A percentile compares a stretch with the other conserved stretches of the same genome.
Conservation (phyloP, 2,113 vertebrate species). For the Corythoichthys haematopterus region DNA sequence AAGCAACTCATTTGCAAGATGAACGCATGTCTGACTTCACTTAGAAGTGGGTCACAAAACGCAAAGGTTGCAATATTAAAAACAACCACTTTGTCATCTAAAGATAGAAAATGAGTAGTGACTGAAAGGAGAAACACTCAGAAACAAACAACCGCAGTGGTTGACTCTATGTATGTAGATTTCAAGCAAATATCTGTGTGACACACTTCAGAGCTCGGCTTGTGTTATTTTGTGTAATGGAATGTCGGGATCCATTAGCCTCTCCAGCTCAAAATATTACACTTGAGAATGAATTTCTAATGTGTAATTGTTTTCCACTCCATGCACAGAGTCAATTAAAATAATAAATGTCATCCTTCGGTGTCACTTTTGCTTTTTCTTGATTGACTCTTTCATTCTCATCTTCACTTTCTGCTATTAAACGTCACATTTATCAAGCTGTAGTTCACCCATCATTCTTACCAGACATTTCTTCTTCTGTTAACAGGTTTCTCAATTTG, state of each 20-base stretch:
- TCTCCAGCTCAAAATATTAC: conserved; percentile 51
- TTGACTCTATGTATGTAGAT: conserved; percentile 32
- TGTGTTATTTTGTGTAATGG: conserved; percentile 62
- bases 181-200: conserved; percentile 21
- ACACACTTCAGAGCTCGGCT: conserved; percentile 50
- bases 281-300: conserved; percentile 62
- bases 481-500: conserved; percentile 48
- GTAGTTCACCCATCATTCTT: conserved; percentile 42
- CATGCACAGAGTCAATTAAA: conserved; percentile 58
- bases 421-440: conserved; percentile 55
- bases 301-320: conserved; percentile 63
- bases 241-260: conserved; percentile 59
- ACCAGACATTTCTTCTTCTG: conserved; percentile 49
- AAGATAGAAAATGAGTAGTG: conserved; percentile 2
- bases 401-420: conserved; percentile 28
- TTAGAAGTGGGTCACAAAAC: conserved; percentile 39
- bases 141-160: neutral
- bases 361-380: conserved; percentile 54
- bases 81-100: conserved; percentile 19
- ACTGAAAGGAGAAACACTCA: neutral
- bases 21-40: conserved; percentile 34
- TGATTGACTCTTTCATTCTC: conserved; percentile 48
- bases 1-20: conserved; percentile 43
- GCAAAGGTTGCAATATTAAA: conserved; percentile 28
- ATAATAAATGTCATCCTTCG: conserved; percentile 59